Percentiles rank a stretch among this genome's conserved stretches.
Evolutionary conservation across 2,888 invertebrate genomes (phyloP).

Genomic region (Griposia aprilina): DNA sequence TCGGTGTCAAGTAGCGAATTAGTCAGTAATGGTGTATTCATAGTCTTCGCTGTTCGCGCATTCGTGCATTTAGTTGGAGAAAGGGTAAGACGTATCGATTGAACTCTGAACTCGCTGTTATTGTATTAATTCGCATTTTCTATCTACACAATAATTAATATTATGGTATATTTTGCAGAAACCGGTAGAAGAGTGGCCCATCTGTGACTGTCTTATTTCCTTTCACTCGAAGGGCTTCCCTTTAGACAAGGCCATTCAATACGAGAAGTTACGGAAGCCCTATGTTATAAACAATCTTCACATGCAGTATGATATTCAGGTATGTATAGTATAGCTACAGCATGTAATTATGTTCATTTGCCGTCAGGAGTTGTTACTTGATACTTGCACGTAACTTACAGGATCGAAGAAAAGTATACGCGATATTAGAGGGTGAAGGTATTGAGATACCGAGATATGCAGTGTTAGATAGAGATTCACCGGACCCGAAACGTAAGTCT

Average conservation of each 20-base stretch:
- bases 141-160: conserved; percentile 9
- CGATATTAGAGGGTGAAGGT: conserved; percentile 97
- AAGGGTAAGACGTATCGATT: conserved; percentile 47
- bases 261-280: conserved; percentile 97
- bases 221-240: conserved; percentile 99
- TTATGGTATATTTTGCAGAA: conserved; percentile 89
- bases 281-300: conserved; percentile 99
- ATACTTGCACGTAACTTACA: conserved; percentile 78
- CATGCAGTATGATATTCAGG: conserved; percentile 99
- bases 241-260: conserved; percentile 98
- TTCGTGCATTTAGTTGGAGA: conserved; percentile 50
- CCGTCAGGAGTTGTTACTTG: conserved; percentile 44
- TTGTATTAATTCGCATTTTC: conserved; percentile 41
- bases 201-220: conserved; percentile 99
- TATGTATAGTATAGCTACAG: conserved; percentile 76
- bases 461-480: conserved; percentile 98
- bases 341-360: conserved; percentile 25
- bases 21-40: conserved; percentile 62
- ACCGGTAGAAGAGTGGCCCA: conserved; percentile 99
- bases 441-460: conserved; percentile 99
- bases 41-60: conserved; percentile 47
- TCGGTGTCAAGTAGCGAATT: conserved; percentile 74
- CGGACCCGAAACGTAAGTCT: conserved; percentile 96
- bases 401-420: conserved; percentile 98
- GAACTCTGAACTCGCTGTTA: conserved; percentile 50